phyloP scores from a whole-genome alignment of 2,888 invertebrate species.

The Chelonus formosanus region DNA sequence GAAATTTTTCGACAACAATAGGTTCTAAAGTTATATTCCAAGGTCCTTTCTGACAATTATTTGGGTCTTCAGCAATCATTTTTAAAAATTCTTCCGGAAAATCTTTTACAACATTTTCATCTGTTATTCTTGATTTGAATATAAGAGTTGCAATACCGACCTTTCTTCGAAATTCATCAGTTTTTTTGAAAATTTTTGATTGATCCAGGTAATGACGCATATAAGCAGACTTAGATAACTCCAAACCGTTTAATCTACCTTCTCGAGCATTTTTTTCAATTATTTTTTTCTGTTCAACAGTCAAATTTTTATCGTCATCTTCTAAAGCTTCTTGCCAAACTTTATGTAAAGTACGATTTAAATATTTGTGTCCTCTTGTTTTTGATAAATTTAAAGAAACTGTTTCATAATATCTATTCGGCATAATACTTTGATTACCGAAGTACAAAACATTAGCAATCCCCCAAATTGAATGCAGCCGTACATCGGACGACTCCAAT shows the following conservation, averaged over 20 bases:
- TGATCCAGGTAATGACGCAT: background rate
- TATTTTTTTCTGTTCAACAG: slow-evolving; percentile 75
- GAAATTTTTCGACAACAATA: slow-evolving; percentile 76
- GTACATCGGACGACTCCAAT: slow-evolving; percentile 76
- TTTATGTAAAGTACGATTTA: slow-evolving; percentile 75
- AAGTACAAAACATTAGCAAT: slow-evolving; percentile 85
- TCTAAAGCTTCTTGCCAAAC: slow-evolving; percentile 71
- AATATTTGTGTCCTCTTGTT: slow-evolving; percentile 79
- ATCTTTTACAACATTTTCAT: slow-evolving; percentile 74
- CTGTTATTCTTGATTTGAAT: slow-evolving; percentile 75
- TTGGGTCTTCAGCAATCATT: slow-evolving; percentile 72
- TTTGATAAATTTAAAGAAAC: slow-evolving; percentile 82
- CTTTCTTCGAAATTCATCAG: slow-evolving; percentile 73
- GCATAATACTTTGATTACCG: slow-evolving; percentile 82
- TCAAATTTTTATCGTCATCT: slow-evolving; percentile 60
- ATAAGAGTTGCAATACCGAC: slow-evolving; percentile 69
- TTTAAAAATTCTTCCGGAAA: slow-evolving; percentile 78
- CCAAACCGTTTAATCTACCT: slow-evolving; percentile 84
- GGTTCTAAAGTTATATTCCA: slow-evolving; percentile 85
- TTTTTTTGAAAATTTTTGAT: slow-evolving; percentile 63
- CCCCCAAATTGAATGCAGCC: slow-evolving; percentile 86
- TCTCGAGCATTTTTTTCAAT: slow-evolving; percentile 83
- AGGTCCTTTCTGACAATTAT: slow-evolving; percentile 75
- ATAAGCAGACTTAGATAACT: slow-evolving; percentile 68
- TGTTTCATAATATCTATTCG: slow-evolving; percentile 79